Evolutionary conservation across 1,140 invertebrate species (phyloP).

Genomic region (Orussus abietinus): DNA sequence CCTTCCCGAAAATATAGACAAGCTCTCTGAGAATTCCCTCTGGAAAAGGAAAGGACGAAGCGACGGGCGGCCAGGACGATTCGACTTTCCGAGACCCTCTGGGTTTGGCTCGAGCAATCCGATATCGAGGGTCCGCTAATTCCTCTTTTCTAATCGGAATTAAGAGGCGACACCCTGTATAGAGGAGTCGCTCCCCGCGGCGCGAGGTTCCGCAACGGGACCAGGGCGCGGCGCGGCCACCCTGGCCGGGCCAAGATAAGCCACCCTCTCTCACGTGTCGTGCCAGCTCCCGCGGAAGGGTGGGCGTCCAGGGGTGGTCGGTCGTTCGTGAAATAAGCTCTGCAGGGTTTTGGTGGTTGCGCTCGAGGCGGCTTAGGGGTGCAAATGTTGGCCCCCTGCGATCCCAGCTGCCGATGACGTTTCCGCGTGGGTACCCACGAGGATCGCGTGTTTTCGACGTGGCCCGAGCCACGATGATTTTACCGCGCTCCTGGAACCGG

Average conservation of each 20-base stretch:
- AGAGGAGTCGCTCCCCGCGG: slow-evolving; percentile 21
- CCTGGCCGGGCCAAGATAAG: slow-evolving; percentile 41
- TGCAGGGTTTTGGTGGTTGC: slow-evolving; percentile 50
- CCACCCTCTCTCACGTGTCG: slow-evolving; percentile 27
- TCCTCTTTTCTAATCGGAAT: too few species aligned
- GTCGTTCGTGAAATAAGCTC: slow-evolving; percentile 54
- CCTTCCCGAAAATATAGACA: too few species aligned
- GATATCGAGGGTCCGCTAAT: too few species aligned
- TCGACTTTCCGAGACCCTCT: too few species aligned
- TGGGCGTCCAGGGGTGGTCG: slow-evolving; percentile 38
- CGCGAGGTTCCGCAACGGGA: slow-evolving; percentile 12
- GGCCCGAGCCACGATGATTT: slow-evolving; percentile 38
- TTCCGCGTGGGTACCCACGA: slow-evolving; percentile 49
- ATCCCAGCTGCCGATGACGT: slow-evolving; percentile 53
- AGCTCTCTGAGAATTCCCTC: too few species aligned
- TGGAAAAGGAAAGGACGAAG: too few species aligned
- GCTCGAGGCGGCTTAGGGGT: slow-evolving; percentile 43
- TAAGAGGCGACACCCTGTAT: slow-evolving; percentile 27
- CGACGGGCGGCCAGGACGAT: too few species aligned
- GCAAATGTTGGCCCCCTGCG: slow-evolving; percentile 29
- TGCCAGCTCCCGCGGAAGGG: slow-evolving; percentile 13
- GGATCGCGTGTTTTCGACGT: slow-evolving; percentile 52
- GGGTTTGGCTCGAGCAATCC: too few species aligned
- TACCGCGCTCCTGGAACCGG: too few species aligned
- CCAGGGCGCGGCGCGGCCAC: slow-evolving; percentile 19